Base-by-base conservation (phyloP, 2,888 invertebrate species). In the Laspeyria flexula region DNA sequence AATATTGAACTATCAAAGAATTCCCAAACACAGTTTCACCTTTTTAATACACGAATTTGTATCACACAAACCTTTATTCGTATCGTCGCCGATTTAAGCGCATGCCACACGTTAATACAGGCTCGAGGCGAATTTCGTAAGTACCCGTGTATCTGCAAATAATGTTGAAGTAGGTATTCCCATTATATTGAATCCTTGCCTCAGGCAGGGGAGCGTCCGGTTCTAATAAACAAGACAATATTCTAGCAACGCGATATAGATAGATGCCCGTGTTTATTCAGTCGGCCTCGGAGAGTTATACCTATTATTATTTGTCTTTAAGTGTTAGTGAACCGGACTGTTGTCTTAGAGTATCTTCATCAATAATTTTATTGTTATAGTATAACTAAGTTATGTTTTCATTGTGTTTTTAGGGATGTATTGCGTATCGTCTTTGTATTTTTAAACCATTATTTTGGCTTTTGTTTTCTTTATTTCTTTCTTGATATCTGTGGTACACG, bases 121-220 rank as follows among this genome's bases (percentile, higher is more conserved):
- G 81, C 90, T 85, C 52, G 69, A 45, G 87, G 91, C 90, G 69
- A 68, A 79, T 81, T 77, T 82, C 74, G 83, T 85, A 87, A 84
- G 84, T 86, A 86, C 79, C 83, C 80, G 74, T 86, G 88, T 87
- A 83, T 87, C 86, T 83, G 88, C 89, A 90, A 91, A 91, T 90
- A 92, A 87, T 83, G 82, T 82, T 85, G 83, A 90, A 91, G 88
- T 69, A 71, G 71, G 65, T 90, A 91, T 92, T 90, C 88, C 88
- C 86, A 90, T 91, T 91, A 91, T 91, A 90, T 90, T 83, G 85
- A 86, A 90, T 88, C 91, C 91, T 86, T 71, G 88, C 91, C 88
- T 63, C 55, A 59, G 90, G 91, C 88, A 55, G 65, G 77, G 79
- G 79, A 72, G 75, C 88, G 87, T 86, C 88, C 86, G 87, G 81